Conservation (phyloP, 2,888 invertebrate species). For the Empis stercorea region DNA sequence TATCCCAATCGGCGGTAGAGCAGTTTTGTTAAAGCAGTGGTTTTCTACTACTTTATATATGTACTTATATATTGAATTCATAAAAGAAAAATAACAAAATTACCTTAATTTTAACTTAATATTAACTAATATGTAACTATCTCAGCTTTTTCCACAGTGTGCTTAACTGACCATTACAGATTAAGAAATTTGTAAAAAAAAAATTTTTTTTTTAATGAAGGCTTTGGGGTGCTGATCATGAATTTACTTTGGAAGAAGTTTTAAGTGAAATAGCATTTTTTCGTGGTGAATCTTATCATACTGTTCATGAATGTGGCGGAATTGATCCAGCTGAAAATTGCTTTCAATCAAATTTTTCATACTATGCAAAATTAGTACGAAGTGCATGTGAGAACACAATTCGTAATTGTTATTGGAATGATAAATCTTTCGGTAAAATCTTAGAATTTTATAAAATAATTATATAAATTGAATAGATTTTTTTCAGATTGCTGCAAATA, state of each 20-base stretch:
- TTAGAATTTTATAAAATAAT: too few relatives aligned
- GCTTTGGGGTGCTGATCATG: constrained; percentile 51
- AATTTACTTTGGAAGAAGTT: constrained; percentile 56
- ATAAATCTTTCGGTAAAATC: constrained; percentile 34
- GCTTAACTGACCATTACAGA: not conserved
- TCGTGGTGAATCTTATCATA: constrained; percentile 51
- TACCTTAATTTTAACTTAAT: too few relatives aligned
- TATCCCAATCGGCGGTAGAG: too few relatives aligned
- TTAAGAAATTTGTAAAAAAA: not conserved
- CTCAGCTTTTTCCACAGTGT: too few relatives aligned
- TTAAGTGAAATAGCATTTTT: constrained; percentile 56
- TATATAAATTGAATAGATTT: too few relatives aligned
- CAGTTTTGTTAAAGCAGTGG: too few relatives aligned
- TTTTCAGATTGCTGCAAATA: constrained; percentile 50
- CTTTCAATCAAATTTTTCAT: constrained; percentile 44
- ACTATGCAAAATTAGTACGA: constrained; percentile 45
- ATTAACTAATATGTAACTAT: too few relatives aligned
- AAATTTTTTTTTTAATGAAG: constrained; percentile 30
- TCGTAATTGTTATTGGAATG: constrained; percentile 46
- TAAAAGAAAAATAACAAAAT: too few relatives aligned
- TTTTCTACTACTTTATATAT: too few relatives aligned
- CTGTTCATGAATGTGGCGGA: constrained; percentile 46
- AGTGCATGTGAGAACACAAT: constrained; percentile 45
- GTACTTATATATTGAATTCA: too few relatives aligned
- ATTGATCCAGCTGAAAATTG: constrained; percentile 42